These are phyloP conservation scores for Hormaphis cornu DNA, from an alignment of 1,140 invertebrate genomes.

Conservation along the genomic window DNA sequence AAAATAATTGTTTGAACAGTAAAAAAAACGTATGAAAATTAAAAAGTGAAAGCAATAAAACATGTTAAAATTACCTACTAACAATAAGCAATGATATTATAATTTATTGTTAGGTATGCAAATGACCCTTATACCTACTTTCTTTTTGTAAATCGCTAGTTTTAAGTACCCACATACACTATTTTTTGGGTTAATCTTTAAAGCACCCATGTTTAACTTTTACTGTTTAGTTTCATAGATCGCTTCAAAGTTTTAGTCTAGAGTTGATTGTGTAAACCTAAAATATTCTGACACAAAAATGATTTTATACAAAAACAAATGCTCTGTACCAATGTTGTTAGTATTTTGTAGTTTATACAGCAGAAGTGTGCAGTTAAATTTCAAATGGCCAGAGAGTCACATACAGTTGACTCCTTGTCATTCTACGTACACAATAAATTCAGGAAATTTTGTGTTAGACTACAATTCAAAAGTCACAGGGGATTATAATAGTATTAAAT, in stretches of 20 bases:
- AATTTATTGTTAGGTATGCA: too few relatives aligned
- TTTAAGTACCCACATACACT: neutral
- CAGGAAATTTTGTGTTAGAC: slow-evolving; percentile 1
- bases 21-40: too few relatives aligned
- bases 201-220: slow-evolving; percentile 20
- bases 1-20: too few relatives aligned
- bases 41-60: neutral
- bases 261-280: neutral
- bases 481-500: slow-evolving; percentile 3
- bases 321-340: neutral
- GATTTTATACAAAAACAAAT: neutral
- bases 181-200: neutral
- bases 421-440: neutral
- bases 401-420: slow-evolving; percentile 23
- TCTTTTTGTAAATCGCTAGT: neutral
- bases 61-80: too few relatives aligned
- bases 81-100: too few relatives aligned
- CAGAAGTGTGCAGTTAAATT: slow-evolving; percentile 1
- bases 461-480: slow-evolving; percentile 19
- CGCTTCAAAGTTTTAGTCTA: neutral
- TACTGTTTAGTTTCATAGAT: neutral
- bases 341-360: neutral
- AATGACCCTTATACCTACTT: neutral
- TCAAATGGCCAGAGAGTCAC: neutral
- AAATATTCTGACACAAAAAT: neutral